Conservation (phyloP, 1,140 invertebrate genomes). For the Conus ventricosus region DNA sequence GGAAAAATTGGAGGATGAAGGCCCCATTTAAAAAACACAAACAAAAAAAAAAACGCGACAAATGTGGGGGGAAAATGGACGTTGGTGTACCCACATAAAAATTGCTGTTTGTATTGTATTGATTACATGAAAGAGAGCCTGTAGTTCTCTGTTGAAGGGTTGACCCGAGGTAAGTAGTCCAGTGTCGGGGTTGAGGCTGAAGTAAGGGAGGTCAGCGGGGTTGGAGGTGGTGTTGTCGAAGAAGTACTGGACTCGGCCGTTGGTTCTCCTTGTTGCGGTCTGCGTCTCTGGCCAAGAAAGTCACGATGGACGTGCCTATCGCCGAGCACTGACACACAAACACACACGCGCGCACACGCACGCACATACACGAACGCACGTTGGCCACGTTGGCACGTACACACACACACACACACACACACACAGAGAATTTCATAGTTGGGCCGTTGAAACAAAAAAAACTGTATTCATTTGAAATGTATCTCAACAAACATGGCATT, state of each 20-base stretch:
- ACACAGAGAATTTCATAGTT: too few species aligned
- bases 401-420: not conserved
- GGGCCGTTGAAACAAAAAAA: too few species aligned
- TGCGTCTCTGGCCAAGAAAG: conserved; percentile 37
- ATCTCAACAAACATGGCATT: too few species aligned
- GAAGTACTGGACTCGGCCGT: conserved; percentile 42
- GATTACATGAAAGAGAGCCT: conserved; percentile 9
- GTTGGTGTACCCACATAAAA: too few species aligned
- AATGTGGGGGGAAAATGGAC: too few species aligned
- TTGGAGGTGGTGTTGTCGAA: conserved; percentile 19
- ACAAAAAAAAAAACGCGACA: too few species aligned
- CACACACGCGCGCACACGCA: not conserved
- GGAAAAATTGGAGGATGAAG: too few species aligned
- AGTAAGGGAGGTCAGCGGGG: conserved; percentile 12
- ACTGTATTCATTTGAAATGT: too few species aligned
- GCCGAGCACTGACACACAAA: conserved; percentile 34
- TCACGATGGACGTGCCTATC: not conserved
- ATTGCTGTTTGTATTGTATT: not conserved
- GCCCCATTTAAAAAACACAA: too few species aligned
- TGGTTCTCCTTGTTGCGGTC: conserved; percentile 42
- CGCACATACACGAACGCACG: not conserved
- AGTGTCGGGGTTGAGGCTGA: conserved; percentile 23
- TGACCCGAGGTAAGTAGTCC: not conserved
- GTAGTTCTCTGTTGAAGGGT: conserved; percentile 10
- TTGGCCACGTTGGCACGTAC: too few species aligned